A percentile compares a stretch with the other conserved stretches of the same genome.
Evolutionary conservation across 2,888 invertebrate species (phyloP).

Genomic region (Cataglyphis altisquamis): DNA sequence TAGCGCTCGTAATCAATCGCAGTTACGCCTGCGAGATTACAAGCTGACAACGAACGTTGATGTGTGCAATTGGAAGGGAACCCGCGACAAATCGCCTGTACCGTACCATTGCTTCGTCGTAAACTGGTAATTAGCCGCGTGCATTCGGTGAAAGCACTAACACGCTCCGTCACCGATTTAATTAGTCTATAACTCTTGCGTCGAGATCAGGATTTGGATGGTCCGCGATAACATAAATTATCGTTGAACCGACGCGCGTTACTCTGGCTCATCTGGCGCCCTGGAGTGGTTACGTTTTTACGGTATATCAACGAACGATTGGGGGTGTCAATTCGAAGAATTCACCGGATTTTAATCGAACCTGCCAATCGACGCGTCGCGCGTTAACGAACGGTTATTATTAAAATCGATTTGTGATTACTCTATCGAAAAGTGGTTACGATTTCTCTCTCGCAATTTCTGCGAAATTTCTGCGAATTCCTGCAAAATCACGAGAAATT

Average conservation of each 20-base stretch:
- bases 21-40: slow-evolving; percentile 60
- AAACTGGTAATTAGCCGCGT: slow-evolving; percentile 77
- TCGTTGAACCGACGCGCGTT: slow-evolving; percentile 54
- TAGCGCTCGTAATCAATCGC: slow-evolving; percentile 52
- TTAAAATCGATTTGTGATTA: slow-evolving; percentile 21
- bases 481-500: slow-evolving; percentile 44
- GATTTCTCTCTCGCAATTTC: slow-evolving; percentile 9
- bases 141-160: slow-evolving; percentile 77
- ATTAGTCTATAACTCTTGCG: slow-evolving; percentile 80
- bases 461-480: slow-evolving; percentile 39
- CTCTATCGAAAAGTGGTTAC: slow-evolving; percentile 19
- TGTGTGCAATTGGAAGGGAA: slow-evolving; percentile 69
- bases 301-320: slow-evolving; percentile 38
- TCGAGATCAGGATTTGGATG: slow-evolving; percentile 57
- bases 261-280: slow-evolving; percentile 50
- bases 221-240: slow-evolving; percentile 71
- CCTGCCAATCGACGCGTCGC: slow-evolving; percentile 30
- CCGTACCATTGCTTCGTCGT: slow-evolving; percentile 69
- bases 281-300: slow-evolving; percentile 59
- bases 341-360: slow-evolving; percentile 36
- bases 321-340: slow-evolving; percentile 44
- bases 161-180: slow-evolving; percentile 81
- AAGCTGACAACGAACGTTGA: slow-evolving; percentile 67
- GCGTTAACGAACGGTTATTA: slow-evolving; percentile 28
- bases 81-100: slow-evolving; percentile 70